These are phyloP conservation scores for Enteromius fasciolatus DNA, from an alignment of 2,797 vertebrate species.

Conservation along the genomic window DNA sequence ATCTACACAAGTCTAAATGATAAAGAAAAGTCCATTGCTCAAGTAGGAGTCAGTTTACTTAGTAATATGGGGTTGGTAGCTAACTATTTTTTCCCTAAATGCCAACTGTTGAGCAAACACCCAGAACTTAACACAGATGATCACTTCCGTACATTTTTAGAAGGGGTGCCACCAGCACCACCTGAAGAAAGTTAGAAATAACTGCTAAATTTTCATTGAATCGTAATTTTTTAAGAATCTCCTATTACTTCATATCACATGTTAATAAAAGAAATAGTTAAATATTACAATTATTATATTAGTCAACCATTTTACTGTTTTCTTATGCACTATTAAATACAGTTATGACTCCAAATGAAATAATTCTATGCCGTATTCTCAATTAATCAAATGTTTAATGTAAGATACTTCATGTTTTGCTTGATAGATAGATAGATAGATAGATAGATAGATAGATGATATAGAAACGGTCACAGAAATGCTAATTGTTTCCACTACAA, in stretches of 20 bases:
- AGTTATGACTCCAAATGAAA: not conserved
- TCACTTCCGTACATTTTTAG: slow-evolving; percentile 78
- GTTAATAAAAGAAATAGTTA: not conserved
- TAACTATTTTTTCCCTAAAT: slow-evolving; percentile 84
- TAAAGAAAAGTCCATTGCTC: slow-evolving; percentile 68
- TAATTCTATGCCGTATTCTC: not conserved
- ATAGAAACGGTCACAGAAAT: not conserved
- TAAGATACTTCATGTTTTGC: not conserved
- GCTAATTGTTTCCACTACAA: not conserved
- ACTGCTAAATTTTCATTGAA: not conserved
- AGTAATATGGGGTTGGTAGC: slow-evolving; percentile 78
- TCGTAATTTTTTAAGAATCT: not conserved
- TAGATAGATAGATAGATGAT: no score
- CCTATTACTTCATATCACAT: not conserved
- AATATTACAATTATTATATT: not conserved
- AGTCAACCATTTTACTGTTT: not conserved
- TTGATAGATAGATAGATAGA: not conserved
- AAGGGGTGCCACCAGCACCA: slow-evolving; percentile 64
- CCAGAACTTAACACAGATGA: slow-evolving; percentile 81
- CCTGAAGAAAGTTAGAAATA: not conserved
- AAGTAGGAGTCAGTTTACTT: slow-evolving; percentile 74
- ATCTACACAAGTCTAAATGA: slow-evolving; percentile 73
- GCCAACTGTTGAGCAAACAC: slow-evolving; percentile 80
- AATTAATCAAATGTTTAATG: not conserved
- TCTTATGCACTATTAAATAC: not conserved